Percentiles rank a stretch among this genome's conserved stretches.
Conservation (phyloP, 2,888 invertebrate genomes). For the Nephrotoma flavescens region DNA sequence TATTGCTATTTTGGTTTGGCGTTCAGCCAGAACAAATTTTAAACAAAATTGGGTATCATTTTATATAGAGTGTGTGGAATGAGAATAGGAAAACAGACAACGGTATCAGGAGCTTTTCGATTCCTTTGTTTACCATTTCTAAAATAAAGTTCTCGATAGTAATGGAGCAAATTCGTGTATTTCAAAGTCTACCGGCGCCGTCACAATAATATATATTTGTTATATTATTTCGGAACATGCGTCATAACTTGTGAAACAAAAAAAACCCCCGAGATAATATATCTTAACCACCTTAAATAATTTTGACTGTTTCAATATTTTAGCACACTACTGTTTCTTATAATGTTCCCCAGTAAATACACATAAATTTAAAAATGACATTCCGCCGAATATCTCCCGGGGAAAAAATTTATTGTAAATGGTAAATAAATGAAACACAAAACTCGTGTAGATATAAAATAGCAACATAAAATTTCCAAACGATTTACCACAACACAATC, state of each 20-base stretch:
- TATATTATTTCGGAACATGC: not conserved
- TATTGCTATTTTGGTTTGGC: not conserved
- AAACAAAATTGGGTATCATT: not conserved
- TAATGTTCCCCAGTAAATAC: not conserved
- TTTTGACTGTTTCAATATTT: not conserved
- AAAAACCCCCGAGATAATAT: not conserved
- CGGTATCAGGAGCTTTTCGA: not conserved
- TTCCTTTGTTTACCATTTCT: not conserved
- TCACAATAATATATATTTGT: not conserved
- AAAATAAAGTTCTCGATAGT: not conserved
- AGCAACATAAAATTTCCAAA: not conserved
- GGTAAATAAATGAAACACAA: not conserved
- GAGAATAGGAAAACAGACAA: not conserved
- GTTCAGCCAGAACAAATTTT: not conserved
- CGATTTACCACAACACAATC: not conserved
- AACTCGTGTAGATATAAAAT: not conserved
- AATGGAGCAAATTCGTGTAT: not conserved
- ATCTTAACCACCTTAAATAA: not conserved
- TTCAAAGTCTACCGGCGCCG: not conserved
- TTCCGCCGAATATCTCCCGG: not conserved
- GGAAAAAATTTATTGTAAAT: not conserved
- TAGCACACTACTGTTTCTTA: not conserved
- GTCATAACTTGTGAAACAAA: not conserved
- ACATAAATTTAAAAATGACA: not conserved
- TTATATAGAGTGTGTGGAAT: not conserved